Percentiles rank a stretch among this genome's conserved stretches.
phyloP scores from a whole-genome alignment of 1,140 invertebrate genomes.

The Lepidurus couesii region DNA sequence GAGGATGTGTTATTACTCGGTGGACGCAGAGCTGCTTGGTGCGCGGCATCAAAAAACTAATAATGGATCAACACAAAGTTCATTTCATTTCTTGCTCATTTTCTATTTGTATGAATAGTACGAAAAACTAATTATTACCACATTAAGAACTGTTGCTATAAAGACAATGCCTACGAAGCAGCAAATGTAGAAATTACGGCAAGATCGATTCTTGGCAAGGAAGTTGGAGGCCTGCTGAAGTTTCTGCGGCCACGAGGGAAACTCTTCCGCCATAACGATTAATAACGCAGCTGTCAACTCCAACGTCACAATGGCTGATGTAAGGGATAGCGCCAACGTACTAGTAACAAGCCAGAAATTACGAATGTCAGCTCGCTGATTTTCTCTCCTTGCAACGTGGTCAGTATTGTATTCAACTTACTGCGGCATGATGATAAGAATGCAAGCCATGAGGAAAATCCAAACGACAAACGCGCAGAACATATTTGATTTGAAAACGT shows the following conservation, averaged over 20 bases:
- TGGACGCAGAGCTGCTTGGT: not conserved
- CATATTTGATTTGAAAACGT: constrained; percentile 91
- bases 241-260: constrained; percentile 55
- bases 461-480: constrained; percentile 84
- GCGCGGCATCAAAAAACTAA: constrained; percentile 8
- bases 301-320: constrained; percentile 56
- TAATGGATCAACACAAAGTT: not conserved
- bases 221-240: constrained; percentile 65
- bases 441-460: constrained; percentile 76
- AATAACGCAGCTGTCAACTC: constrained; percentile 61
- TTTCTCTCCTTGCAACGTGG: constrained; percentile 25
- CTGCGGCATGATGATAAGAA: constrained; percentile 70
- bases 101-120: not conserved
- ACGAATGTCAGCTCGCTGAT: not conserved
- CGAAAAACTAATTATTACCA: constrained; percentile 42
- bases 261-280: constrained; percentile 80
- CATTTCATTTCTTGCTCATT: not conserved
- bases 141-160: constrained; percentile 44
- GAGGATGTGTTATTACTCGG: not conserved
- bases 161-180: constrained; percentile 69
- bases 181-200: constrained; percentile 71
- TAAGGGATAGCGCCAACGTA: constrained; percentile 52
- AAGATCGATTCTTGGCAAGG: constrained; percentile 48
- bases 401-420: constrained; percentile 45
- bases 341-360: constrained; percentile 42